Evolutionary conservation across 2,888 invertebrate genomes (phyloP), one percentile per base, ranked within the genome.

Genomic region (Anarsia innoxiella): DNA sequence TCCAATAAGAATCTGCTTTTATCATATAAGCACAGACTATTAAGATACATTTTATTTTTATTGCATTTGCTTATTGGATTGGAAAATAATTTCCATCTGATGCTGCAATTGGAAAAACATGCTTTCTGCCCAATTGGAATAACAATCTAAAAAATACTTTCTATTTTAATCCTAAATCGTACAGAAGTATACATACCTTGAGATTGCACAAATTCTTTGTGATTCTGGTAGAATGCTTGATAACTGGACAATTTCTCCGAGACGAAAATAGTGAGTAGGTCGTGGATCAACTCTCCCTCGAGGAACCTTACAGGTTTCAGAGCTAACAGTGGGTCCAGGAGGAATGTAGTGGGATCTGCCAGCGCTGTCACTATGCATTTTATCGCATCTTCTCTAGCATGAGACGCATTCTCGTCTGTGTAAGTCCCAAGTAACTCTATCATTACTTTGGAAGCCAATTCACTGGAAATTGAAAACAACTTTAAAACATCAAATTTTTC

Each of bases 361-460:
- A 99, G 84, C 12, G 97, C 97, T 1, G 98, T 94, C 10, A 95
- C 92, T 61, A 99, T 98, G 72, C 99, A 99, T 60, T 94, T 91
- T 62, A 95, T 95, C 1, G 99, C 99, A 84, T 99, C 99, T 68
- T 97, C 97, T 48, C 97, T 88, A 0, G 99, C 99, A 47, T 96
- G 94, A 1, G 95, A 95, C 0, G 99, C 99, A 80, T 98, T 98
- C 62, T 97, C 97, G 43, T 96, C 93, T 13, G 97, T 97, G 75
- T 99, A 99, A 0, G 99, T 98, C 13, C 96, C 95, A 39, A 99
- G 83, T 1, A 99, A 85, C 73, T 97, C 97, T 45, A 98, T 93
- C 99, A 99, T 99, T 2, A 97, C 96, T 73, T 96, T 95, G 11
- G 96, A 93, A 13, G 97, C 96, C 56, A 94, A 87, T 65, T 97